A percentile compares a stretch with the other conserved stretches of the same genome.
Conservation (phyloP, 2,797 vertebrate species). For the Naso thynnoides region DNA sequence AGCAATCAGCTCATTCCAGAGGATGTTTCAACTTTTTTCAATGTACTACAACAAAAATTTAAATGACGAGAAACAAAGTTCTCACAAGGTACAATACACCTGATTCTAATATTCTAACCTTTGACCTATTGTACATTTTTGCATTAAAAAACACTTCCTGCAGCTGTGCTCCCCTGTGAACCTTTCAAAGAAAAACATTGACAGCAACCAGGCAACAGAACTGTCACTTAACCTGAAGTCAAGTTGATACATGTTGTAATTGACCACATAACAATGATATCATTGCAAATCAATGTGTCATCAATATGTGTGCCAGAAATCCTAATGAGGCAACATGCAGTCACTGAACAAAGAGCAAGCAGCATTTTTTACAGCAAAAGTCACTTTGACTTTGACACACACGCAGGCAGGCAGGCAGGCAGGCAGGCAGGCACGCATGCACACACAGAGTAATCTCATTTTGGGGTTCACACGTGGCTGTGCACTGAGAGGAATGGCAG, state of each 20-base stretch:
- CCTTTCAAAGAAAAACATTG: conserved; percentile 24
- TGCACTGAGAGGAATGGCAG: conserved; percentile 54
- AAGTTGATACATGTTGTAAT: conserved; percentile 51
- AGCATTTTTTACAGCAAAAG: conserved; percentile 70
- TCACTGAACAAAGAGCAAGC: conserved; percentile 52
- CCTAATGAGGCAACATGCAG: conserved; percentile 68
- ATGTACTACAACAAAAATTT: conserved; percentile 22
- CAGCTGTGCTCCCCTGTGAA: conserved; percentile 25
- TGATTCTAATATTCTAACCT: conserved; percentile 52
- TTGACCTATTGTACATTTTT: conserved; percentile 52
- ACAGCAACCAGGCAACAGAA: conserved; percentile 57
- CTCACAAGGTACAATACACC: conserved; percentile 29
- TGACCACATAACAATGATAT: conserved; percentile 46
- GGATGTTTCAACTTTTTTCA: conserved; percentile 32
- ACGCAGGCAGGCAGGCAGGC: not conserved
- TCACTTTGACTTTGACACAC: conserved; percentile 60
- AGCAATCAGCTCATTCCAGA: conserved; percentile 25
- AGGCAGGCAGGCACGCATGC: not conserved
- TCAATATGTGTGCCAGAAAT: conserved; percentile 50
- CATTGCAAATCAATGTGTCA: conserved; percentile 66
- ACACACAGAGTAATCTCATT: conserved; percentile 39
- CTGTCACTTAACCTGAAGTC: conserved; percentile 34
- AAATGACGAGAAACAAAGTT: conserved; percentile 17
- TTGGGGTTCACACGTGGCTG: conserved; percentile 43
- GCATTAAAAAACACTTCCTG: conserved; percentile 26